Evolutionary conservation across 1,140 invertebrate genomes (phyloP), one percentile per base, ranked within the genome.

Genomic region (Meloidogyne exigua): DNA sequence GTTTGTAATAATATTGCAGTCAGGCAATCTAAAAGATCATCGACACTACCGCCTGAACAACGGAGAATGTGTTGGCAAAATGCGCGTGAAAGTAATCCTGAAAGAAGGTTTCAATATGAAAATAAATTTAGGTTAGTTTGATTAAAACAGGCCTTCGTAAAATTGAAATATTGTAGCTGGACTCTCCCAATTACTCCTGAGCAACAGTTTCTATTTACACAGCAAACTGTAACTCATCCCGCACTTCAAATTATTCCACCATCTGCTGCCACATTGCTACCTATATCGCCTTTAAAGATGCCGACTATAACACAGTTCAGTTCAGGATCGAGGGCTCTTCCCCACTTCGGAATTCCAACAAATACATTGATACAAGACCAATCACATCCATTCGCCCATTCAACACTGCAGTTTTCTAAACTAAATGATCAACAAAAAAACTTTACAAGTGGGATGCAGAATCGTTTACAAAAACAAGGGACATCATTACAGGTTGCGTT

Each of bases 1-100:
- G 23, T 28, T 64, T 25, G 28, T 70, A n/a, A 64, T 64, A n/a
- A 10, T 28, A n/a, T 15, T 26, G 68, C 5, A 25, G 18, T 18
- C 36, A 69, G 68, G 36, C 68, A 26, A 76, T 13, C 42, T 26
- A 67, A 80, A 79, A 57, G 23, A 79, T 36, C 69, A 49, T 5
- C 78, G 3, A 68, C 36, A 39, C 13, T 80, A 68, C 36, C 36
- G 39, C 12, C 49, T 28, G 62, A 28, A 12, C 39, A n/a, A 65
- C 57, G n/a, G 25, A 76, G 71, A 78, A 70, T 80, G 72, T 68
- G 79, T 39, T 81, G 80, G 80, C 81, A 83, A 70, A 69, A 76
- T 25, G 81, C 79, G 69, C 44, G 81, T 39, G 80, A 81, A 21
- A 72, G 71, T 21, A 82, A 68, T 28, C 70, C 76, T 15, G 80